Conservation (phyloP, 2,797 vertebrate species). For the Epinephelus awoara region DNA sequence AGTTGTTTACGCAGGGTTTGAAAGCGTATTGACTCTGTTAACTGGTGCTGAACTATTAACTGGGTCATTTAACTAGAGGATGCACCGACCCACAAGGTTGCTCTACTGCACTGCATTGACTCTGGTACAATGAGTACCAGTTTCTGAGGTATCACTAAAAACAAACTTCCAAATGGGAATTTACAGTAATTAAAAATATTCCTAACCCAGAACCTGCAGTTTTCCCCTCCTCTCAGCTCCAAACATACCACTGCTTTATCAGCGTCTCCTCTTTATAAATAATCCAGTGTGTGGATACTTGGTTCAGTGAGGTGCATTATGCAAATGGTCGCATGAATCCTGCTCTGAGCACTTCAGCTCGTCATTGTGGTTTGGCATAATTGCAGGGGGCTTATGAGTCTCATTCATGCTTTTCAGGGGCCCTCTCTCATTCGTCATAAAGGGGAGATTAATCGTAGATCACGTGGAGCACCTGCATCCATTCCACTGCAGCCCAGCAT, state of each 20-base stretch:
- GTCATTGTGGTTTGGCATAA: slow-evolving; percentile 75
- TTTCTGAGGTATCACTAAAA: neutral
- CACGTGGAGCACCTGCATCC: slow-evolving; percentile 82
- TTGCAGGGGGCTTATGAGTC: slow-evolving; percentile 72
- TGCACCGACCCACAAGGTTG: too few species aligned
- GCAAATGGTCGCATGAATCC: slow-evolving; percentile 68
- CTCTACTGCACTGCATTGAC: too few species aligned
- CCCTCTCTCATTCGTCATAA: slow-evolving; percentile 76
- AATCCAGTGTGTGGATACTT: slow-evolving; percentile 37
- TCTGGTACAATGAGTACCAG: too few species aligned
- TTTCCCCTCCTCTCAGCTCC: neutral
- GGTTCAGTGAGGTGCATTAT: slow-evolving; percentile 60
- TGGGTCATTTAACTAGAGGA: too few species aligned
- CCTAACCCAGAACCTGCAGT: neutral
- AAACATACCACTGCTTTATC: slow-evolving; percentile 32
- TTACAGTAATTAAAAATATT: neutral
- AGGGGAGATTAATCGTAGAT: slow-evolving; percentile 82
- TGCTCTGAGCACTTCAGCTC: slow-evolving; percentile 55
- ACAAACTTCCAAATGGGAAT: neutral
- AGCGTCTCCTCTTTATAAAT: slow-evolving; percentile 29
- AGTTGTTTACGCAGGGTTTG: too few species aligned
- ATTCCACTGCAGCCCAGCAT: slow-evolving; percentile 77
- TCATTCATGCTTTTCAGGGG: slow-evolving; percentile 78
- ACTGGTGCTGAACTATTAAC: too few species aligned
- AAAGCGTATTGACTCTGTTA: too few species aligned